phyloP scores from a whole-genome alignment of 2,888 invertebrate genomes.

The Nephrotoma guestfalica region DNA sequence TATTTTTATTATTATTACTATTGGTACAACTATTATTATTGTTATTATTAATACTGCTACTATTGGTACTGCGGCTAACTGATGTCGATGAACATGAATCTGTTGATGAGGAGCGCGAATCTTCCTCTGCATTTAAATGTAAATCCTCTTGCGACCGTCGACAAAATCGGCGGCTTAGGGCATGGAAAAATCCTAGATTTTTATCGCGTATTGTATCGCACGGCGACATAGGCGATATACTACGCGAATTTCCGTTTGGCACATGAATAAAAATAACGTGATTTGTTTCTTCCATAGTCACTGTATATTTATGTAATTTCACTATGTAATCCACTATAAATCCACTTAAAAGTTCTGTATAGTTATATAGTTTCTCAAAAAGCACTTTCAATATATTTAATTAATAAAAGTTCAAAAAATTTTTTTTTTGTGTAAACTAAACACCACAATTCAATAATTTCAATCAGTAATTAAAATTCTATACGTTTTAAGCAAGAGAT shows the following conservation, averaged over 20 bases:
- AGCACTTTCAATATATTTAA: background rate
- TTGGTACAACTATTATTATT: background rate
- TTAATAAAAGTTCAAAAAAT: background rate
- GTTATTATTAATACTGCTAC: background rate
- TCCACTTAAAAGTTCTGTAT: background rate
- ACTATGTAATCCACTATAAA: background rate
- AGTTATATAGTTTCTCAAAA: background rate
- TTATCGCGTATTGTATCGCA: slow-evolving; percentile 35
- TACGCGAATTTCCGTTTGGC: slow-evolving; percentile 18
- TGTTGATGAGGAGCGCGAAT: slow-evolving; percentile 35
- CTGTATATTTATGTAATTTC: slow-evolving; percentile 16
- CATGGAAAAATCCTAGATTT: slow-evolving; percentile 49
- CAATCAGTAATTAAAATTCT: background rate
- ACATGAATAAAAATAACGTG: slow-evolving; percentile 19
- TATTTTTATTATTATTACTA: background rate
- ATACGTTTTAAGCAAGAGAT: background rate
- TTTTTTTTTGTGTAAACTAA: background rate
- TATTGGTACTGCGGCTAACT: background rate
- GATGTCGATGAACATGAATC: slow-evolving; percentile 28
- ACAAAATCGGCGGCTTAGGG: slow-evolving; percentile 47
- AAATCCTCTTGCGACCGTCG: slow-evolving; percentile 37
- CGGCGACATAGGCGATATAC: slow-evolving; percentile 31
- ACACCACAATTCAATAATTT: background rate
- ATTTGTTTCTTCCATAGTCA: slow-evolving; percentile 28
- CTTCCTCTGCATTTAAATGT: slow-evolving; percentile 32